Evolutionary conservation across 2,113 vertebrate genomes (phyloP).

Genomic region (Tricholaema leucomelas): DNA sequence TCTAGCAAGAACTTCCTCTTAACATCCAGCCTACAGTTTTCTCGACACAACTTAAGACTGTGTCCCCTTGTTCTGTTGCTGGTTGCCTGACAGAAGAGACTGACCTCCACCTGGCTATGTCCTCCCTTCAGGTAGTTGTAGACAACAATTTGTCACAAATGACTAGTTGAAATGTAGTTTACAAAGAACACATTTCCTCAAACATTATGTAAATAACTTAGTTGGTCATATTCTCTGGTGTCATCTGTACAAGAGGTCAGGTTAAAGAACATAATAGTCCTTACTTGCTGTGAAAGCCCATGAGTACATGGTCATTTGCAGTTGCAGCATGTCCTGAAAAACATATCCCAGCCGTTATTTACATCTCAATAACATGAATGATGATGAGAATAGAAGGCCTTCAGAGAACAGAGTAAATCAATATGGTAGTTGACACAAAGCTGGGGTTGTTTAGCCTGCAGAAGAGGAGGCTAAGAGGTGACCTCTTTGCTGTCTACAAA

Average conservation of each 20-base stretch:
- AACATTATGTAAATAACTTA: background rate
- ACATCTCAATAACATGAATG: background rate
- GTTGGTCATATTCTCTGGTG: background rate
- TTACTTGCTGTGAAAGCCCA: background rate
- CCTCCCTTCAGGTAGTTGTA: too few species aligned
- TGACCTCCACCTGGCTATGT: too few species aligned
- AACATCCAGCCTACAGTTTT: too few species aligned
- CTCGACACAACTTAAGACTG: too few species aligned
- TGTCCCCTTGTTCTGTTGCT: too few species aligned
- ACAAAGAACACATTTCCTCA: background rate
- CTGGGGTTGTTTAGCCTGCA: too few species aligned
- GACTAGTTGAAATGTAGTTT: background rate
- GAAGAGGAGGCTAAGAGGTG: too few species aligned
- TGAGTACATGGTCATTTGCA: background rate
- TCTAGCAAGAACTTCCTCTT: too few species aligned
- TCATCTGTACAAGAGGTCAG: background rate
- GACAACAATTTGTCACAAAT: too few species aligned
- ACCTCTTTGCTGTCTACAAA: too few species aligned
- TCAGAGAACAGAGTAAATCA: conserved; percentile 14
- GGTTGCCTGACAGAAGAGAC: too few species aligned
- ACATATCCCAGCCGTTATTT: background rate
- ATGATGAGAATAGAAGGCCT: background rate
- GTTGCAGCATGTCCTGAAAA: background rate
- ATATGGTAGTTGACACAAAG: background rate
- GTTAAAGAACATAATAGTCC: background rate